phyloP scores from a whole-genome alignment of 2,113 vertebrate species.

The Laticauda laticaudata region DNA sequence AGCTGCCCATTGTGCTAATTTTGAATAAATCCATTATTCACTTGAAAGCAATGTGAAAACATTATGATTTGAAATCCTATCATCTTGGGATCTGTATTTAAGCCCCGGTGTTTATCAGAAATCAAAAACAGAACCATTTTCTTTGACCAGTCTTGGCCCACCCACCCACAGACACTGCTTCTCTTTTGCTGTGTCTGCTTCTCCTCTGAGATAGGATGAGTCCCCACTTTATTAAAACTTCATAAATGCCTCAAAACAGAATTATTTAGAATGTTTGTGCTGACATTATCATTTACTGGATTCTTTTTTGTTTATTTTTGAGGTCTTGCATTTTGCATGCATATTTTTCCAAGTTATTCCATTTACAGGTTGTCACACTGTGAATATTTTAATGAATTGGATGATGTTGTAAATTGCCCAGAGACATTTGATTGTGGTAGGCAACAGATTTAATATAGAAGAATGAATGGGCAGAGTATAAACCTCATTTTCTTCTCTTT shows the following conservation, averaged over 20 bases:
- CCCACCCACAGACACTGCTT: background rate
- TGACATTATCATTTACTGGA: background rate
- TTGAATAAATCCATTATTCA: background rate
- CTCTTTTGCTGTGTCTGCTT: background rate
- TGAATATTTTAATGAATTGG: background rate
- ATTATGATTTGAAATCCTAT: background rate
- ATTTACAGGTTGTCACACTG: background rate
- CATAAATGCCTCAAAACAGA: background rate
- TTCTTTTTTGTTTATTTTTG: background rate
- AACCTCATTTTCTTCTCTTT: slow-evolving; percentile 12
- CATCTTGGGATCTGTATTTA: background rate
- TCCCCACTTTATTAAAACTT: background rate
- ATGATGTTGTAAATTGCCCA: background rate
- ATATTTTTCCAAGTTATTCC: background rate
- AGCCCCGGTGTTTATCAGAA: slow-evolving; percentile 37
- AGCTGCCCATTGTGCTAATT: background rate
- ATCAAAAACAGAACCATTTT: background rate
- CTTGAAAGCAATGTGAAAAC: slow-evolving; percentile 1
- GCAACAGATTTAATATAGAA: background rate
- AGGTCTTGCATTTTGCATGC: background rate
- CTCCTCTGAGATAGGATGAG: background rate
- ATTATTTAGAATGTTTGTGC: background rate
- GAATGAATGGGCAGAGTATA: background rate
- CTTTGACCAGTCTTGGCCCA: background rate
- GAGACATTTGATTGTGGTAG: background rate